A percentile compares a stretch with the other conserved stretches of the same genome.
Evolutionary conservation across 2,797 vertebrate genomes (phyloP).

Genomic region (Hypotaenidia philippensis): DNA sequence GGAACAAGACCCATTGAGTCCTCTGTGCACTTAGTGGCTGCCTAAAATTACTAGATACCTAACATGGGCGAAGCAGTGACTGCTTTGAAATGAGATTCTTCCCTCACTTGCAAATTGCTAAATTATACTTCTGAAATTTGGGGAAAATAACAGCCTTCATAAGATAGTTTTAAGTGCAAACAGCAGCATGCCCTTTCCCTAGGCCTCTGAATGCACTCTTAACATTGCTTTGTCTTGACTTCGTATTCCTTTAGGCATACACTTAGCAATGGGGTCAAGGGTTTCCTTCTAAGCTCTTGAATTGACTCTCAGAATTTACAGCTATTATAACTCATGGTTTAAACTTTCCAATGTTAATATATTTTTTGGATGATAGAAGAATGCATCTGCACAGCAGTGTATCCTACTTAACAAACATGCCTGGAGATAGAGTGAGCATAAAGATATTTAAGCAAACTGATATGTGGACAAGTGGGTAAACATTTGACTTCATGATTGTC

Average conservation of each 20-base stretch:
- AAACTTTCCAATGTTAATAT: conserved; percentile 4
- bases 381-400: background rate
- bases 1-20: background rate
- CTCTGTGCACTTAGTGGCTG: background rate
- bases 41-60: background rate
- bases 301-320: conserved; percentile 1
- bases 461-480: conserved; percentile 17
- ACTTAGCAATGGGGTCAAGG: background rate
- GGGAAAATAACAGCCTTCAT: background rate
- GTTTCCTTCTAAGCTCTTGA: conserved; percentile 35
- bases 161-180: background rate
- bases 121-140: conserved; percentile 13
- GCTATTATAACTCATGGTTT: conserved; percentile 42
- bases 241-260: background rate
- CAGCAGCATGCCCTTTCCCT: background rate
- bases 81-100: background rate
- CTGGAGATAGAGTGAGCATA: background rate
- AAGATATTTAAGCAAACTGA: background rate
- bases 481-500: background rate
- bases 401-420: background rate
- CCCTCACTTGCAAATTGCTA: background rate
- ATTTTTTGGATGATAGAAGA: conserved; percentile 12
- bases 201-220: background rate
- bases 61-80: background rate
- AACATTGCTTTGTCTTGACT: background rate